Evolutionary conservation across 1,140 invertebrate species (phyloP), one percentile per base, ranked within the genome.

Genomic region (Drosophila lacertosa): DNA sequence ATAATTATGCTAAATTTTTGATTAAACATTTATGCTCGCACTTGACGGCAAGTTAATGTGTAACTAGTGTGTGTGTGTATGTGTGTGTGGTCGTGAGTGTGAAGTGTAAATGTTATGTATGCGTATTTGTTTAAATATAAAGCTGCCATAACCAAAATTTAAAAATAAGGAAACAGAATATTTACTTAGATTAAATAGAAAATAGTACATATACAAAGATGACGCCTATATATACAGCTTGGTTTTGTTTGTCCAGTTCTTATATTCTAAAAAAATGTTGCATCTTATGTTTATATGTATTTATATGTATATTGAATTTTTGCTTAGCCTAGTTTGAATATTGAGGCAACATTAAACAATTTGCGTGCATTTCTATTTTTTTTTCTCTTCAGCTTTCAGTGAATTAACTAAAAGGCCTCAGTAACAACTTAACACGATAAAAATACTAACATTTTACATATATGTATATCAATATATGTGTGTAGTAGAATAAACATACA

Each of bases 391-490:
- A 48, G 39, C 35, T 37, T 69, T 58, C 16, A 26, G 67, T 51
- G 60, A 33, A 70, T 76, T 65, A 70, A 62, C 68, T 77, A 75
- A 71, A 73, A 82, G 77, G 77, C 82, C 82, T 82, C 82, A 82
- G 82, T 77, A 86, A 86, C 82, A 86, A 88, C 79, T 81, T 86
- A 81, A 70, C 59, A 57, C 62, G 55, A 65, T 86, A 82, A 77
- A 67, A 84, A 84, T 84, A 82, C 82, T 86, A 86, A 86, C 82
- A 88, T 82, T 88, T 77, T 76, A 51, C 51, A 66, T 7, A 26
- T 24, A 18, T 24, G 11, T 2, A 11, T 4, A 44, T 20, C 11
- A 10, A n/a, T 20, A 45, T 20, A 54, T 67, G 50, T 24, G 42
- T 72, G 45, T 71, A 63, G 37, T 45, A 57, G 35, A 74, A 68